Evolutionary conservation across 2,797 vertebrate genomes (phyloP).

Genomic region (Chromobotia macracanthus): DNA sequence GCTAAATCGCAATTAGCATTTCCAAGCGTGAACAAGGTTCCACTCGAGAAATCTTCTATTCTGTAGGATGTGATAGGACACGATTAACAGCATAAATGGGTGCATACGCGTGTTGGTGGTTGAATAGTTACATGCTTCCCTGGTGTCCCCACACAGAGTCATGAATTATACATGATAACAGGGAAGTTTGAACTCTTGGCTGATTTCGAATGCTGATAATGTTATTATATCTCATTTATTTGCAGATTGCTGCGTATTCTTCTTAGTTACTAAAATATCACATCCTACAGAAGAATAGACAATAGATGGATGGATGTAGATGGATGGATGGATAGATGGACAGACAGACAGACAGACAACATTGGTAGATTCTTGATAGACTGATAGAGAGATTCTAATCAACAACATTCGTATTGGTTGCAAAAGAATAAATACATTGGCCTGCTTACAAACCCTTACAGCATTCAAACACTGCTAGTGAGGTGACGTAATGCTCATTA

Average conservation of each 20-base stretch:
- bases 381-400: too few relatives aligned
- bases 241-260: constrained; percentile 25
- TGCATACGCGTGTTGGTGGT: constrained; percentile 45
- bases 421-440: too few relatives aligned
- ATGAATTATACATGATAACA: constrained; percentile 64
- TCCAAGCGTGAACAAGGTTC: constrained; percentile 18
- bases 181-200: constrained; percentile 41
- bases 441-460: too few relatives aligned
- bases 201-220: constrained; percentile 59
- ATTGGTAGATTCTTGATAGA: too few relatives aligned
- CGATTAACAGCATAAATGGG: constrained; percentile 53
- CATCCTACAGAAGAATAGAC: too few relatives aligned
- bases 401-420: too few relatives aligned
- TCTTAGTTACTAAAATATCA: background rate
- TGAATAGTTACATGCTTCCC: constrained; percentile 47
- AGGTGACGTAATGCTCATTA: too few relatives aligned
- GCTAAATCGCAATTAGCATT: constrained; percentile 39
- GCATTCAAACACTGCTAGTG: too few relatives aligned
- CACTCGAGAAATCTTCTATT: constrained; percentile 41
- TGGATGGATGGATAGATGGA: too few relatives aligned
- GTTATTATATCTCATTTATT: constrained; percentile 64
- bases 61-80: constrained; percentile 41
- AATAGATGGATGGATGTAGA: too few relatives aligned
- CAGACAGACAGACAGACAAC: too few relatives aligned
- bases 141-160: constrained; percentile 36